Base-by-base conservation (phyloP, 2,797 vertebrate species). In the Phrynocephalus guinanensis region DNA sequence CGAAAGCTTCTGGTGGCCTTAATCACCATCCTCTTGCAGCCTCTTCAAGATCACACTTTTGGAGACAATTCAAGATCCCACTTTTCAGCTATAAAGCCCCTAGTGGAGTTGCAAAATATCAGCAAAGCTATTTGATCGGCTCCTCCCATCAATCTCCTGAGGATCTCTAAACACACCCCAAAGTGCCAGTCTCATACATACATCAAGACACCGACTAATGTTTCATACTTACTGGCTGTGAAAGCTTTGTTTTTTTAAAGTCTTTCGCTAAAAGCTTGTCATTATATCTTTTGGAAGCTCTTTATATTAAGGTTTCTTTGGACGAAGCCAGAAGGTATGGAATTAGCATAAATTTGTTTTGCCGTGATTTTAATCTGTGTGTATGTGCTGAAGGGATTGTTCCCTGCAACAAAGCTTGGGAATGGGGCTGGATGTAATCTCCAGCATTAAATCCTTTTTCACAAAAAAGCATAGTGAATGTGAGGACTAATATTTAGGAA, bases 291-390 rank as follows among this genome's bases (percentile, higher is more conserved):
- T 10, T 60, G 30, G 33, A 84, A 63, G 52, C 60, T 75, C 83
- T 75, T 28, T 82, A 18, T 83, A 72, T 67, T 83, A 26, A 28
- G 50, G 30, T 33, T 84, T 38, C 30, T 72, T 84, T 84, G 24
- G 52, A 18, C 30, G 38, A 84, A 60, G 2, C 52, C 70, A 84
- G n/a, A 60, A 44, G 33, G 30, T 75, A 63, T 63, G 22, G 30
- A 24, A 84, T 84, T 83, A 83, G 48, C 68, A 71, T 83, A 52
- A 83, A 72, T 56, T 83, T 71, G 82, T 83, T 83, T 63, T 75
- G 71, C 24, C 56, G 63, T 44, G 33, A 75, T 75, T 84, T 63
- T 75, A 75, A 84, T 84, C 52, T 73, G 28, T 75, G 22, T 84
- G 26, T 63, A 38, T 84, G 72, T 75, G 22, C 56, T 75, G 52